Evolutionary conservation across 37 sponge, comb jelly and placozoan genomes (phyloP).

Genomic region (Theonella swinhoei): DNA sequence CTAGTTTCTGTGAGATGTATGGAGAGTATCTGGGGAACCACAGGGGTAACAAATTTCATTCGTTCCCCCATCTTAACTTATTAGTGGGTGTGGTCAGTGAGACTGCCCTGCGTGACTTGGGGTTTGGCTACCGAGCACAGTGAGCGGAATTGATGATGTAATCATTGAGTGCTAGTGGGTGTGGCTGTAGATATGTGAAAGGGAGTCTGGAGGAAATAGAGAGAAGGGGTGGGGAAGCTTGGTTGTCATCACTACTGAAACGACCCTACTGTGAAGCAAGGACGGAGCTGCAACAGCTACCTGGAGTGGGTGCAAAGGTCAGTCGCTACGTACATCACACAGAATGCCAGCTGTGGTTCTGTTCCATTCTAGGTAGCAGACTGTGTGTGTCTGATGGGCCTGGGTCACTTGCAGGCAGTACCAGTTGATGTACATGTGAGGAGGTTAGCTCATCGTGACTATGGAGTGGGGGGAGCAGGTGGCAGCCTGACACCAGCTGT

Average conservation of each 20-base stretch:
- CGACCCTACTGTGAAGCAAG: conserved; percentile 46
- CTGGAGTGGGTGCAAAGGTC: conserved; percentile 88
- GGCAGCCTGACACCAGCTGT: conserved; percentile 27
- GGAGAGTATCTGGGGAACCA: conserved; percentile 49
- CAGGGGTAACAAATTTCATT: conserved; percentile 32
- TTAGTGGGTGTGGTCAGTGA: conserved; percentile 58
- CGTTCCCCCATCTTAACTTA: conserved; percentile 64
- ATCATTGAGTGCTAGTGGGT: not conserved
- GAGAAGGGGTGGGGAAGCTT: conserved; percentile 16
- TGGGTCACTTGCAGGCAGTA: conserved; percentile 84
- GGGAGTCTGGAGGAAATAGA: not conserved
- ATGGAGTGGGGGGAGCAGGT: conserved; percentile 43
- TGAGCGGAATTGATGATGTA: conserved; percentile 70
- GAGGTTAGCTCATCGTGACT: conserved; percentile 73
- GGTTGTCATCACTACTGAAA: conserved; percentile 26
- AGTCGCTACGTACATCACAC: conserved; percentile 17
- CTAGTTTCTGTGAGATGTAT: conserved; percentile 58
- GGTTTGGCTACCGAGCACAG: conserved; percentile 94
- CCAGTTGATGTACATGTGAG: conserved; percentile 94
- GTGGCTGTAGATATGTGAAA: not conserved
- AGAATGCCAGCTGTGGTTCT: no score
- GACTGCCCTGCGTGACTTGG: conserved; percentile 61
- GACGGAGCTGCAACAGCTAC: conserved; percentile 54
- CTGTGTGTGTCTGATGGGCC: conserved; percentile 94
- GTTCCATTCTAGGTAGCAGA: conserved; percentile 64